A percentile compares a stretch with the other conserved stretches of the same genome.
phyloP scores from a whole-genome alignment of 53 echinoderm and acorn worm genomes.

The Stichopus horrens region DNA sequence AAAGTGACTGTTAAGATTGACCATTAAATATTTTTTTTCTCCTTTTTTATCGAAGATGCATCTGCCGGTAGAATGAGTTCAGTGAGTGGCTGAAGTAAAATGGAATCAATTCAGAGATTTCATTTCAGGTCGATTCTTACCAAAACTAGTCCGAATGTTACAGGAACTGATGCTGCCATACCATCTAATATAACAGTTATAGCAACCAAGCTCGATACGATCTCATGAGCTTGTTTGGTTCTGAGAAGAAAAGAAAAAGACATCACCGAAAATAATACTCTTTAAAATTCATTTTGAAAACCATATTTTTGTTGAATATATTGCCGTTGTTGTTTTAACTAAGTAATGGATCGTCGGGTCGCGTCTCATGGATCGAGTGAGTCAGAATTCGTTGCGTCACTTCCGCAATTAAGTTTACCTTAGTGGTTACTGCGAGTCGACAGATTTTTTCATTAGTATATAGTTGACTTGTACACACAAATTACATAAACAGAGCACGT shows the following conservation, averaged over 20 bases:
- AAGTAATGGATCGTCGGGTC: not conserved
- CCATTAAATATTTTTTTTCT: no score
- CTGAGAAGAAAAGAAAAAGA: not conserved
- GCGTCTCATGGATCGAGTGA: no score
- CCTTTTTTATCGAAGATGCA: not conserved
- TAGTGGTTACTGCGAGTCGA: no score
- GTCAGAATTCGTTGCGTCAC: no score
- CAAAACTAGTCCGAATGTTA: constrained; percentile 4
- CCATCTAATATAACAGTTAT: not conserved
- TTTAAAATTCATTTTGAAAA: not conserved
- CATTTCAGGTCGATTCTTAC: not conserved
- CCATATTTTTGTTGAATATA: no score
- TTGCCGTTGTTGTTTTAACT: not conserved
- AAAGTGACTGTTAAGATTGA: not conserved
- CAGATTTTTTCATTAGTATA: no score
- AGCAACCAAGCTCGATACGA: constrained; percentile 7
- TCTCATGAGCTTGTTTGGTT: not conserved
- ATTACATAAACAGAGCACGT: no score
- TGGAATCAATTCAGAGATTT: not conserved
- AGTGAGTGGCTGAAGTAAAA: not conserved
- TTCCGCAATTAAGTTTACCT: no score
- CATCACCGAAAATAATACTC: not conserved
- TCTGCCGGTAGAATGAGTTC: not conserved
- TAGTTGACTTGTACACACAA: no score
- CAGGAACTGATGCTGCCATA: not conserved